phyloP scores from a whole-genome alignment of 1,140 invertebrate genomes.

The Hycleus phaleratus region DNA sequence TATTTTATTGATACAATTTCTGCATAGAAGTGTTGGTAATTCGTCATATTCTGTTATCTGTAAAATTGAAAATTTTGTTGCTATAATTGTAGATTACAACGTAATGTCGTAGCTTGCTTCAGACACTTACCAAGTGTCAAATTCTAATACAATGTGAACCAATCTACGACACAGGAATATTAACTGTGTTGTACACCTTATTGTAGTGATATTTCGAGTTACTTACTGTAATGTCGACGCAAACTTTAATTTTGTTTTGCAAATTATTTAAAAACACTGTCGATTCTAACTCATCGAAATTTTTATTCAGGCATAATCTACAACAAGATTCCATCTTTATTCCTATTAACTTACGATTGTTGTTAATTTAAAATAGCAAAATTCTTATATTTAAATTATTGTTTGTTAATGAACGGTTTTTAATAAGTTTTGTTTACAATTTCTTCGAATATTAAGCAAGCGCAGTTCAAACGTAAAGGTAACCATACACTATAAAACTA shows the following conservation, averaged over 20 bases:
- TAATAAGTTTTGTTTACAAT: too few relatives aligned
- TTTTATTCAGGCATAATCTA: conserved; percentile 24
- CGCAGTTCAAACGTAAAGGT: too few relatives aligned
- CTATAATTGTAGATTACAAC: conserved; percentile 2
- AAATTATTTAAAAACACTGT: conserved; percentile 5
- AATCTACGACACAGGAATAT: too few relatives aligned
- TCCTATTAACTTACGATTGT: background rate
- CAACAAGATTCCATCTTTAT: conserved; percentile 14
- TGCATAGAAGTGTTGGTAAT: conserved; percentile 16
- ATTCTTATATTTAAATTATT: too few relatives aligned
- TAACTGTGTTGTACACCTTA: too few relatives aligned
- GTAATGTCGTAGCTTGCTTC: too few relatives aligned
- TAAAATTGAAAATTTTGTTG: background rate
- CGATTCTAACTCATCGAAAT: conserved; percentile 7
- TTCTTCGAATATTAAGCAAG: too few relatives aligned
- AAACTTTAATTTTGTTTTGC: conserved; percentile 21
- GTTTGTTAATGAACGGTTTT: too few relatives aligned
- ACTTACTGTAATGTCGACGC: conserved; percentile 23
- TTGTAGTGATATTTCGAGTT: background rate
- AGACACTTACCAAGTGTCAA: too few relatives aligned
- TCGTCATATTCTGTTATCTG: conserved; percentile 20
- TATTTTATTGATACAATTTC: conserved; percentile 20
- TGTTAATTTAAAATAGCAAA: background rate
- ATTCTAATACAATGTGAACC: too few relatives aligned
- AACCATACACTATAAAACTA: too few relatives aligned